phyloP scores from a whole-genome alignment of 2,113 vertebrate genomes.

The Mormyrus lacerda region DNA sequence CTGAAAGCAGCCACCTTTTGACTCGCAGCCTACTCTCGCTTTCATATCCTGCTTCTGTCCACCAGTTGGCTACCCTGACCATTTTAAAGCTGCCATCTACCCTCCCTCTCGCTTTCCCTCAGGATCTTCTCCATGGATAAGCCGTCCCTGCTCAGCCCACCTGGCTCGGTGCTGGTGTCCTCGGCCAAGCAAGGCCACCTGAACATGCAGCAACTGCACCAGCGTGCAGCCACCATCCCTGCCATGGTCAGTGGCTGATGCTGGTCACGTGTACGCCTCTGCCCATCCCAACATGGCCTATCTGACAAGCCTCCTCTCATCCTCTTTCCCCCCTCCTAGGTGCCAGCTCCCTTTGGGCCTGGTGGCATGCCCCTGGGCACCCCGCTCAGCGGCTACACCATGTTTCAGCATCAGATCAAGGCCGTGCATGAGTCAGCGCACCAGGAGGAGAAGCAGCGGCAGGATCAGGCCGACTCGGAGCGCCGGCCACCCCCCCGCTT shows the following conservation, averaged over 20 bases:
- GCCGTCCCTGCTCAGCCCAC: conserved; percentile 73
- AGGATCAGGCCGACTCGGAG: conserved; percentile 79
- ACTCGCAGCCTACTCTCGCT: background rate
- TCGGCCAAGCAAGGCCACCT: conserved; percentile 74
- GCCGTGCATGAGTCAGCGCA: conserved; percentile 83
- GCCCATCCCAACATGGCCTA: background rate
- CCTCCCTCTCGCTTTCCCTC: conserved; percentile 30
- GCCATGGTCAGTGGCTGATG: conserved; percentile 72
- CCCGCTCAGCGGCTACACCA: conserved; percentile 74
- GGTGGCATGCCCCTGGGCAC: conserved; percentile 66
- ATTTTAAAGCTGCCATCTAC: conserved; percentile 19
- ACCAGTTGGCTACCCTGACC: background rate
- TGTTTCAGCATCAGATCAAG: conserved; percentile 92
- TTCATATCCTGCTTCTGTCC: background rate
- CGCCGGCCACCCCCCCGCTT: conserved; percentile 64
- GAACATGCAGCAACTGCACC: conserved; percentile 87
- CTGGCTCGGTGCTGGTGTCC: conserved; percentile 76
- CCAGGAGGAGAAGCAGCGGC: conserved; percentile 86
- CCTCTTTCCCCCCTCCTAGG: conserved; percentile 28
- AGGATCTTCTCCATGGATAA: conserved; percentile 85
- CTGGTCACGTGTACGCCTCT: background rate
- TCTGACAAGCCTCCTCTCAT: background rate
- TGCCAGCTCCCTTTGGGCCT: conserved; percentile 68
- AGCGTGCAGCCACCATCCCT: conserved; percentile 87
- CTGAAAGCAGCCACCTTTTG: background rate